A percentile compares a stretch with the other conserved stretches of the same genome.
Conservation (phyloP, 2,113 vertebrate species). For the Setophaga petechia region DNA sequence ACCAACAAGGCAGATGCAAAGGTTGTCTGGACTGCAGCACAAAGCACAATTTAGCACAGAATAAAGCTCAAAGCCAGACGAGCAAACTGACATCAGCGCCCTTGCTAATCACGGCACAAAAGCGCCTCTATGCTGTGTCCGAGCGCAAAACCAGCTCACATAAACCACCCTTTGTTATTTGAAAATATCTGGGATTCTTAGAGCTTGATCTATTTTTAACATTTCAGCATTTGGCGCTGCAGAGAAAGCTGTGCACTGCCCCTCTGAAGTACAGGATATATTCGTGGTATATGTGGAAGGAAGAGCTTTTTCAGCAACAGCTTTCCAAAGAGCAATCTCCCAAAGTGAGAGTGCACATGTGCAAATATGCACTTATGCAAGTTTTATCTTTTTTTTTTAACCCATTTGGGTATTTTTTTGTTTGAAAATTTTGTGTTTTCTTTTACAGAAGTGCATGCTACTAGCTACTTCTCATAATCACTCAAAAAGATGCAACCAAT, state of each 20-base stretch:
- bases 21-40: constrained; percentile 79
- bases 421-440: not conserved
- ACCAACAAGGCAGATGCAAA: constrained; percentile 80
- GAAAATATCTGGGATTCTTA: constrained; percentile 88
- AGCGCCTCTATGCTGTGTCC: constrained; percentile 78
- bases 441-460: not conserved
- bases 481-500: not conserved
- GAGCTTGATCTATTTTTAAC: constrained; percentile 84
- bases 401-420: not conserved
- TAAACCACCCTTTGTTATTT: constrained; percentile 86
- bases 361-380: accelerated
- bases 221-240: constrained; percentile 48
- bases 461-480: not conserved
- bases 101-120: constrained; percentile 83
- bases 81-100: constrained; percentile 81
- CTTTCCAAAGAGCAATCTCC: not conserved
- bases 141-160: constrained; percentile 72
- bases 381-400: not conserved
- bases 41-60: constrained; percentile 83
- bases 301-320: not conserved
- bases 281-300: not conserved
- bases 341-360: not conserved
- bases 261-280: not conserved
- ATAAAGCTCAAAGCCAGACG: constrained; percentile 80
- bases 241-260: constrained; percentile 25